phyloP scores from a whole-genome alignment of 2,888 invertebrate genomes.

The Mythimna vitellina region DNA sequence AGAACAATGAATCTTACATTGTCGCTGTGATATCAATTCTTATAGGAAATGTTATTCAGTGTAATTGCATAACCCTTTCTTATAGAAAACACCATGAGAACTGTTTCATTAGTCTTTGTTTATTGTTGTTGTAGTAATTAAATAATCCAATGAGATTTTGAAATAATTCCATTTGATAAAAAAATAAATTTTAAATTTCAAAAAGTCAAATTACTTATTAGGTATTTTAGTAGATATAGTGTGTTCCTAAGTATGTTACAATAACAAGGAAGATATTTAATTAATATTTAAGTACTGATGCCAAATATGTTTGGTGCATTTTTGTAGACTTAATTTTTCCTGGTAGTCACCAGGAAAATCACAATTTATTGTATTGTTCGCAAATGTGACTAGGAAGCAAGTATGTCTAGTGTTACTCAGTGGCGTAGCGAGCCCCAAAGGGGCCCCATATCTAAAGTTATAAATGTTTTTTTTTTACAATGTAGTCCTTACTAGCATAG shows the following conservation, averaged over 20 bases:
- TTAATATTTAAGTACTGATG: background rate
- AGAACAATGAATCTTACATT: constrained; percentile 45
- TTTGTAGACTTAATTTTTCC: background rate
- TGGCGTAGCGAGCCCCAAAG: too few relatives aligned
- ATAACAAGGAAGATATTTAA: constrained; percentile 9
- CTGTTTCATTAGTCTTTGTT: constrained; percentile 38
- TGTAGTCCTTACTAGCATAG: too few relatives aligned
- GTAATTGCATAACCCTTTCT: constrained; percentile 41
- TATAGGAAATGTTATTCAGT: constrained; percentile 33
- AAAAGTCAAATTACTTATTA: too few relatives aligned
- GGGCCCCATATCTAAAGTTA: too few relatives aligned
- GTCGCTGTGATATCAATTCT: constrained; percentile 27
- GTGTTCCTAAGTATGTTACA: background rate
- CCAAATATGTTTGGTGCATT: background rate
- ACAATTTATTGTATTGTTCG: background rate
- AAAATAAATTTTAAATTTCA: background rate
- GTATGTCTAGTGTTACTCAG: too few relatives aligned
- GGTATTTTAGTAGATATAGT: background rate
- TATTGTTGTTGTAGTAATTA: constrained; percentile 33
- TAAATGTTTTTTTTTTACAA: too few relatives aligned
- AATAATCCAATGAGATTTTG: background rate
- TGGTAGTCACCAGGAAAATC: constrained; percentile 16
- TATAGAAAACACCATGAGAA: constrained; percentile 60
- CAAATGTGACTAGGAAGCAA: background rate
- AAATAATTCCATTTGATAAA: background rate